Evolutionary conservation across 2,797 vertebrate genomes (phyloP).

Genomic region (Lemur catta): DNA sequence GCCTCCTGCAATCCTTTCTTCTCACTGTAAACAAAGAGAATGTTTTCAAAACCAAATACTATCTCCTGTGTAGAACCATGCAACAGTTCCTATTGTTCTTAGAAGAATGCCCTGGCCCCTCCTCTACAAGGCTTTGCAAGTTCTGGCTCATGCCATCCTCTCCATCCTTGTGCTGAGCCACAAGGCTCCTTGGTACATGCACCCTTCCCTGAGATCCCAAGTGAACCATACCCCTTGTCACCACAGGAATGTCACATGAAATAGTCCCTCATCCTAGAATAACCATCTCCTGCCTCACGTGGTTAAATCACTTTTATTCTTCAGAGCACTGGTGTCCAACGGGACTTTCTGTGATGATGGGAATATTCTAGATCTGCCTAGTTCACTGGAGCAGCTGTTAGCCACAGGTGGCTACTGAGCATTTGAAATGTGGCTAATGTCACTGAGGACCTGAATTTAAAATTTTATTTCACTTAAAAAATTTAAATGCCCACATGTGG

Average conservation of each 20-base stretch:
- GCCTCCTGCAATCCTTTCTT: neutral
- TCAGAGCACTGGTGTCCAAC: neutral
- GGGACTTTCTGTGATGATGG: neutral
- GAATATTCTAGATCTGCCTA: neutral
- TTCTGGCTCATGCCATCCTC: accelerated
- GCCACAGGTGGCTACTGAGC: accelerated
- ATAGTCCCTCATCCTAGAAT: neutral
- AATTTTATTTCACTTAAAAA: neutral
- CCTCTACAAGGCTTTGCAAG: neutral
- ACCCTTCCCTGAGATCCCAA: no score
- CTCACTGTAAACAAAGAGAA: neutral
- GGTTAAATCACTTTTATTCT: neutral
- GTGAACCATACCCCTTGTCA: neutral
- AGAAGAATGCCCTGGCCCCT: neutral
- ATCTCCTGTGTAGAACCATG: accelerated
- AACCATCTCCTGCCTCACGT: neutral
- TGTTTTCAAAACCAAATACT: neutral
- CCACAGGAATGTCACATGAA: neutral
- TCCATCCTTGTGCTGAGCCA: neutral
- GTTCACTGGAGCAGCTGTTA: accelerated
- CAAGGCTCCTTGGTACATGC: neutral
- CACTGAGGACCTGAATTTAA: neutral
- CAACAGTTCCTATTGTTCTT: accelerated
- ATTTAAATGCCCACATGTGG: neutral
- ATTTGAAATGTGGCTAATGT: neutral